A percentile compares a stretch with the other conserved stretches of the same genome.
These are phyloP conservation scores for Microctenopoma lineatum DNA, from an alignment of 2,797 vertebrate genomes.

Conservation along the genomic window DNA sequence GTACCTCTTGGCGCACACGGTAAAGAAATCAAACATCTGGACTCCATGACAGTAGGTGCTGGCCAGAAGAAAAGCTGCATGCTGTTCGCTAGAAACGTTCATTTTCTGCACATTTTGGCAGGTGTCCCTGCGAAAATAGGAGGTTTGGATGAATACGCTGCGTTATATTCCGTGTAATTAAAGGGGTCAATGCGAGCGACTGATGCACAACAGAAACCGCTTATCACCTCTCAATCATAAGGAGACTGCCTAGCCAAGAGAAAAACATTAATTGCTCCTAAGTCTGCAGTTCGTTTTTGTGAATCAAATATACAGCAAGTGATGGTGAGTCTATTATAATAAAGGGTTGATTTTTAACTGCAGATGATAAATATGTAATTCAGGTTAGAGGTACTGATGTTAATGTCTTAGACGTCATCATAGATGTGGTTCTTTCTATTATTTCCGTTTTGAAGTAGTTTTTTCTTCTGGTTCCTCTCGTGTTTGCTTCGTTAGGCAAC, in stretches of 20 bases:
- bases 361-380: neutral
- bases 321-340: constrained; percentile 68
- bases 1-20: neutral
- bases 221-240: constrained; percentile 42
- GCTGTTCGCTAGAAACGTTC: constrained; percentile 3
- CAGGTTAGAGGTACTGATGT: neutral
- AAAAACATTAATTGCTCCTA: constrained; percentile 39
- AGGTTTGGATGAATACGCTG: neutral
- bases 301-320: constrained; percentile 23
- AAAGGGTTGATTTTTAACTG: neutral
- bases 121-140: neutral
- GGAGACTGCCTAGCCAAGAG: constrained; percentile 35
- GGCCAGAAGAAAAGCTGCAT: constrained; percentile 5
- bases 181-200: neutral
- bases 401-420: neutral
- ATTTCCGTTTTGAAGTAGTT: neutral
- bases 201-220: constrained; percentile 31
- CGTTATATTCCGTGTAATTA: neutral
- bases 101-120: constrained; percentile 2
- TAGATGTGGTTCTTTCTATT: neutral
- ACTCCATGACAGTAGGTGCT: constrained; percentile 36
- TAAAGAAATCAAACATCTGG: constrained; percentile 15
- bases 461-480: neutral
- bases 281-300: constrained; percentile 11
- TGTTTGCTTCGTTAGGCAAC: constrained; percentile 81